Evolutionary conservation across 2,113 vertebrate species (phyloP), one percentile per base, ranked within the genome.

Genomic region (Cyanistes caeruleus): DNA sequence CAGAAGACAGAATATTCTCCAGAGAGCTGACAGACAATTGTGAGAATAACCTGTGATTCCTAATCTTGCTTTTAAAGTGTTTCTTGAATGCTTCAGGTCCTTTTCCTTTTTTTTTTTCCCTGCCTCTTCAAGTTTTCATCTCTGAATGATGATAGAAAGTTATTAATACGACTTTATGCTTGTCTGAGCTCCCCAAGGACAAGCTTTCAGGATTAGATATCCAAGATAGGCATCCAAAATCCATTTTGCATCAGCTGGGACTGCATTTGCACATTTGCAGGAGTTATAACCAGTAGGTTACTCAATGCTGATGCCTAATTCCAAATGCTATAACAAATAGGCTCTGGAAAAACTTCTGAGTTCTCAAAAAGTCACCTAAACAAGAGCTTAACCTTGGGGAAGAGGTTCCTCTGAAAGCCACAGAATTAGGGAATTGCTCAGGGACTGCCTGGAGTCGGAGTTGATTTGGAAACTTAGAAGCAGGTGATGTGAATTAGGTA

Each of bases 11-110:
- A 68, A 12, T 21, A 87, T 77, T 31, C 84, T 51, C 87, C 24
- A 30, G 87, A 91, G 87, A 80, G 30, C 55, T 67, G 82, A 49
- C 74, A 93, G 81, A 85, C 23, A 6, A 96, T 39, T 67, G 49
- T 68, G 89, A 95, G 93, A 95, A 89, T 93, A 96, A 87, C 84
- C 93, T 95, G 81, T 96, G 93, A 94, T 60, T 87, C 49, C 74
- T 94, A 94, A 96, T 96, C 89, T 92, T 68, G 53, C 37, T 91
- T 94, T 89, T 82, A 58, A 93, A 91, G 62, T 23, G 23, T 67
- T 89, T 83, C 65, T 79, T 73, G 84, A 89, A 82, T 69, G 69
- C 81, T 93, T 76, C 58, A 33, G 62, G 31, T 91, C 77, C 23
- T n/a, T 35, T 51, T 35, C 27, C 56, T 28, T 62, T 17, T 20